phyloP scores from a whole-genome alignment of 1,140 invertebrate genomes.

The Theocolax elegans region DNA sequence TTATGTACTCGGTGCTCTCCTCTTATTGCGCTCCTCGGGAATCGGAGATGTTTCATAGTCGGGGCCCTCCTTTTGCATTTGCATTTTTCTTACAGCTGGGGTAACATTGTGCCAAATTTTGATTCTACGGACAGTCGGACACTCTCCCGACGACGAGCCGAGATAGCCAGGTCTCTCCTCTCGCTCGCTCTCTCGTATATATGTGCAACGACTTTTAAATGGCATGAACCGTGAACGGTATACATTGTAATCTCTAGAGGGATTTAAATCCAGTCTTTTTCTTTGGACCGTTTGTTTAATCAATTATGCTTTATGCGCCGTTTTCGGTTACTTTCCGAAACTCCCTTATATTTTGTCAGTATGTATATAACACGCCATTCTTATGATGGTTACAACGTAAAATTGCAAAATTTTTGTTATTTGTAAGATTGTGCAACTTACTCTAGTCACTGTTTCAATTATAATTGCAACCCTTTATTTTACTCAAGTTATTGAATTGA shows the following conservation, averaged over 20 bases:
- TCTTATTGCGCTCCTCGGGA: slow-evolving; percentile 12
- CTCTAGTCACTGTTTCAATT: no score
- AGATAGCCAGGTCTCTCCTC: background rate
- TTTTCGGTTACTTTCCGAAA: slow-evolving; percentile 18
- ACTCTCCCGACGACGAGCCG: background rate
- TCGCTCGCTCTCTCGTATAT: no score
- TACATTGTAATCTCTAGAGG: background rate
- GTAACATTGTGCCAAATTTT: slow-evolving; percentile 29
- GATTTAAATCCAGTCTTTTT: slow-evolving; percentile 29
- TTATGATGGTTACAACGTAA: no score
- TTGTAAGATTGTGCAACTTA: no score
- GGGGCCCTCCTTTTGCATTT: slow-evolving; percentile 10
- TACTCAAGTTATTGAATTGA: no score
- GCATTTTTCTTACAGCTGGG: slow-evolving; percentile 20
- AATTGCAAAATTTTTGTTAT: no score
- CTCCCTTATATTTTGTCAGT: slow-evolving; percentile 4
- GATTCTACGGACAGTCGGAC: slow-evolving; percentile 17
- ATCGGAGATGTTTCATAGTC: background rate
- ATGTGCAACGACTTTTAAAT: slow-evolving; percentile 40
- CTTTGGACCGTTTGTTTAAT: slow-evolving; percentile 4
- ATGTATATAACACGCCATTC: no score
- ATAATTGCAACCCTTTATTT: no score
- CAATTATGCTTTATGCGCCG: slow-evolving; percentile 7
- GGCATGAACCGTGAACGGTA: background rate
- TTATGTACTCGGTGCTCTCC: background rate